Conservation (phyloP, 2,888 invertebrate genomes). For the Ichneumoninae sp. region DNA sequence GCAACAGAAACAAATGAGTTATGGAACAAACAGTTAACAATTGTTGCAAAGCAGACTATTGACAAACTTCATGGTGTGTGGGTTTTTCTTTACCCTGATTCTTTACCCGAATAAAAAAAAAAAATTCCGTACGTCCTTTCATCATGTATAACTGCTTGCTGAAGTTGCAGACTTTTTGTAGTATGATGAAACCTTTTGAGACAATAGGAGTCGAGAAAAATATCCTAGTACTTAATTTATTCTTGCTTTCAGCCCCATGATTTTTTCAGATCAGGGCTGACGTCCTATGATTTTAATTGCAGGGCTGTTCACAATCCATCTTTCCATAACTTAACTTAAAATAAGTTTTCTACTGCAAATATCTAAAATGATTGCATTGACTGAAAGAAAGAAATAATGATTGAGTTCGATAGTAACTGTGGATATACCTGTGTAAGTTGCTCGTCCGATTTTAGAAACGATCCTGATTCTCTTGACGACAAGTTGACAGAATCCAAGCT, state of each 20-base stretch:
- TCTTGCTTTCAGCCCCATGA: not conserved
- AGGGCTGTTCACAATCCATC: not conserved
- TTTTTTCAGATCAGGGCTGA: not conserved
- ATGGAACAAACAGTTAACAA: no score
- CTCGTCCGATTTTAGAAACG: constrained; percentile 74
- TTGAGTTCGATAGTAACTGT: not conserved
- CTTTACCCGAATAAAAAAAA: not conserved
- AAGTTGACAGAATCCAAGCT: constrained; percentile 70
- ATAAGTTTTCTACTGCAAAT: not conserved
- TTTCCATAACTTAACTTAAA: not conserved
- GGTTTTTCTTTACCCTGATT: not conserved
- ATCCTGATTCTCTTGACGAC: constrained; percentile 72
- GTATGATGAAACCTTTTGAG: not conserved
- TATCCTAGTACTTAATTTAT: not conserved
- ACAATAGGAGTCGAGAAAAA: no score
- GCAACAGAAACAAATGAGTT: not conserved
- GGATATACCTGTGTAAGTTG: constrained; percentile 73
- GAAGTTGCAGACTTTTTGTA: not conserved
- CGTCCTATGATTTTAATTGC: no score
- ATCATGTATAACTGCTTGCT: not conserved
- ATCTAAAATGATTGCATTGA: not conserved
- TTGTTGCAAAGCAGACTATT: not conserved
- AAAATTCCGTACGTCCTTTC: no score
- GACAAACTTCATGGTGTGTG: not conserved
- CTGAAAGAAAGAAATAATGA: not conserved